Evolutionary conservation across 2,113 vertebrate genomes (phyloP).

Genomic region (Siniperca chuatsi): DNA sequence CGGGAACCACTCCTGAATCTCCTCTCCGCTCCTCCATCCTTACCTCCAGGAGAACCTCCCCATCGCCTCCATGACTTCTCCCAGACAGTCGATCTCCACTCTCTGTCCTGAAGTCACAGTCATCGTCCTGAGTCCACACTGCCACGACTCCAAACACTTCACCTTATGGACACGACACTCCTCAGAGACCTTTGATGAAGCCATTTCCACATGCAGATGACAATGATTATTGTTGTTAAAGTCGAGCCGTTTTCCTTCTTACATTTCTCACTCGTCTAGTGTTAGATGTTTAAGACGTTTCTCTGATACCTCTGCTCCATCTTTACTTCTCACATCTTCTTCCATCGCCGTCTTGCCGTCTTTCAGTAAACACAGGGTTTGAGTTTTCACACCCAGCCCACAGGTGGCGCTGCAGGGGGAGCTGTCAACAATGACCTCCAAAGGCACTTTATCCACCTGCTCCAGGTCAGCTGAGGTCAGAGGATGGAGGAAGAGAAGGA

Average conservation of each 20-base stretch:
- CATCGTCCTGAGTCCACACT: conserved; percentile 87
- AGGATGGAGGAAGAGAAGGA: conserved; percentile 16
- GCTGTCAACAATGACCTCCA: conserved; percentile 65
- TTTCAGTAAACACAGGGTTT: conserved; percentile 81
- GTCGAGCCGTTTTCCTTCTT: not conserved
- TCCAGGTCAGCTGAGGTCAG: conserved; percentile 5
- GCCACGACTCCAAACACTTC: conserved; percentile 83
- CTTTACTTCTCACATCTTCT: not conserved
- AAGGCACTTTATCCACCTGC: conserved; percentile 44
- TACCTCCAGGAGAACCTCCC: conserved; percentile 79
- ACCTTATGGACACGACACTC: conserved; percentile 62
- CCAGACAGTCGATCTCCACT: conserved; percentile 86
- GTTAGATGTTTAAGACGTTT: not conserved
- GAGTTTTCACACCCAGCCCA: conserved; percentile 86
- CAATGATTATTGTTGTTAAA: not conserved
- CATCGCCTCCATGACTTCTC: conserved; percentile 51
- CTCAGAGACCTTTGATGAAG: conserved; percentile 23
- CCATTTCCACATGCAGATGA: not conserved
- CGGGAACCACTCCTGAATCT: too few species aligned
- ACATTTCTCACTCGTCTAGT: not conserved
- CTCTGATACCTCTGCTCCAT: conserved; percentile 11
- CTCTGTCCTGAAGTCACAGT: conserved; percentile 70
- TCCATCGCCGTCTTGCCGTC: conserved; percentile 53
- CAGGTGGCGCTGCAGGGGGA: conserved; percentile 90
- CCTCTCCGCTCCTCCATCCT: not conserved